These are phyloP conservation scores for Nylanderia fulva DNA, from an alignment of 1,140 invertebrate species.

Conservation along the genomic window DNA sequence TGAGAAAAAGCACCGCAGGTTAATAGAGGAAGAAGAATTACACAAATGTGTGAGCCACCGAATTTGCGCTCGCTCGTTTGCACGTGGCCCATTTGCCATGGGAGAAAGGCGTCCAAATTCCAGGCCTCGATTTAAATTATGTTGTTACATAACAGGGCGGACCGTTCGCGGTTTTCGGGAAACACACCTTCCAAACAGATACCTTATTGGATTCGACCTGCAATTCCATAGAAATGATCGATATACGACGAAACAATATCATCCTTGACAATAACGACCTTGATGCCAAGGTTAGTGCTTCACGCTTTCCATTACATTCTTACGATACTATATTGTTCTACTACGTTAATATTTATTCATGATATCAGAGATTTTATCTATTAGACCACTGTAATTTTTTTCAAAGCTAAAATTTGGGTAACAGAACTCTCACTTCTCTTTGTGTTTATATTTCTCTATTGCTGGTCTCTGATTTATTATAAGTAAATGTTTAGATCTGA, in stretches of 20 bases:
- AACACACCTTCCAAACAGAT: not conserved
- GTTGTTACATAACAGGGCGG: constrained; percentile 57
- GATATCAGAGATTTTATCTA: constrained; percentile 4
- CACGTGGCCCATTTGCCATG: constrained; percentile 27
- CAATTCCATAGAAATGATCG: constrained; percentile 14
- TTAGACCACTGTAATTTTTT: not conserved
- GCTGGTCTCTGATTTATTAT: not conserved
- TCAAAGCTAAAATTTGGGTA: not conserved
- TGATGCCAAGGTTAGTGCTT: not conserved
- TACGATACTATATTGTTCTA: not conserved
- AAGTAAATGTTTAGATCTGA: too few species aligned
- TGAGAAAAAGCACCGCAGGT: not conserved
- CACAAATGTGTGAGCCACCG: not conserved
- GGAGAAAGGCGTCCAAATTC: constrained; percentile 69
- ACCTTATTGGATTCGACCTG: not conserved
- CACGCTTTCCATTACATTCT: not conserved
- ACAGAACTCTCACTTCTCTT: not conserved
- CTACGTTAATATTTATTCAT: constrained; percentile 17
- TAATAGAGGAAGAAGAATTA: constrained; percentile 8
- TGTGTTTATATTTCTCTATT: not conserved
- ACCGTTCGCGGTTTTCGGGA: constrained; percentile 59
- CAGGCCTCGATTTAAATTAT: constrained; percentile 64
- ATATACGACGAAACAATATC: not conserved
- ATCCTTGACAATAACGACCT: constrained; percentile 19
- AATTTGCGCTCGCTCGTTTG: constrained; percentile 28